These are phyloP conservation scores for Portunus trituberculatus DNA, from an alignment of 1,140 invertebrate species.

Conservation along the genomic window DNA sequence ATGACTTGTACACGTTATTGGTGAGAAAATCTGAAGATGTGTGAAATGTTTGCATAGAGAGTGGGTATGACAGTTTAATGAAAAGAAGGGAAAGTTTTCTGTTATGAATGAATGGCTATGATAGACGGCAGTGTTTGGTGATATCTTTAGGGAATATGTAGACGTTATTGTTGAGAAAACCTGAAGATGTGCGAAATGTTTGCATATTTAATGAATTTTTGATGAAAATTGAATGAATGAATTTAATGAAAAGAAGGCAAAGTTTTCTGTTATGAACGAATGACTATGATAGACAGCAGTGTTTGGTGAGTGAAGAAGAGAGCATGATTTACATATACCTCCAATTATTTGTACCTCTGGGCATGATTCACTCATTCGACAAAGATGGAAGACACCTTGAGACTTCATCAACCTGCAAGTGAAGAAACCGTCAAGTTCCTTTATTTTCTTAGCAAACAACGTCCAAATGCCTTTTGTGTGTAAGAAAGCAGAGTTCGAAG, in stretches of 20 bases:
- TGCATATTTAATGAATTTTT: too few relatives aligned
- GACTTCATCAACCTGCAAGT: neutral
- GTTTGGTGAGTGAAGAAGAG: neutral
- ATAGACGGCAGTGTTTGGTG: neutral
- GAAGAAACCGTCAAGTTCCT: neutral
- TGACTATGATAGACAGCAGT: neutral
- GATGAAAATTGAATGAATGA: too few relatives aligned
- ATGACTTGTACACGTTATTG: too few relatives aligned
- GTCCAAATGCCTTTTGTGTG: neutral
- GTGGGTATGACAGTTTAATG: too few relatives aligned
- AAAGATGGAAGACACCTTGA: neutral
- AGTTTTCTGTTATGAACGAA: neutral
- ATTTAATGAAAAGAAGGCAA: too few relatives aligned
- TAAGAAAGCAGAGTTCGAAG: neutral
- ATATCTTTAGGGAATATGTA: too few relatives aligned
- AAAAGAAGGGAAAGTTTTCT: neutral
- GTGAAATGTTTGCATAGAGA: too few relatives aligned
- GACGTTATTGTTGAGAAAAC: too few relatives aligned
- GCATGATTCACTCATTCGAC: neutral
- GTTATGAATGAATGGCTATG: neutral
- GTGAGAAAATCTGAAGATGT: too few relatives aligned
- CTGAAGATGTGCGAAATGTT: too few relatives aligned
- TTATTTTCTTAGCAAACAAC: neutral
- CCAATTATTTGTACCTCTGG: conserved; percentile 17
- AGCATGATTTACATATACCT: neutral